A percentile compares a stretch with the other conserved stretches of the same genome.
Evolutionary conservation across 2,113 vertebrate species (phyloP).

Genomic region (Drymodes brunneopygia): DNA sequence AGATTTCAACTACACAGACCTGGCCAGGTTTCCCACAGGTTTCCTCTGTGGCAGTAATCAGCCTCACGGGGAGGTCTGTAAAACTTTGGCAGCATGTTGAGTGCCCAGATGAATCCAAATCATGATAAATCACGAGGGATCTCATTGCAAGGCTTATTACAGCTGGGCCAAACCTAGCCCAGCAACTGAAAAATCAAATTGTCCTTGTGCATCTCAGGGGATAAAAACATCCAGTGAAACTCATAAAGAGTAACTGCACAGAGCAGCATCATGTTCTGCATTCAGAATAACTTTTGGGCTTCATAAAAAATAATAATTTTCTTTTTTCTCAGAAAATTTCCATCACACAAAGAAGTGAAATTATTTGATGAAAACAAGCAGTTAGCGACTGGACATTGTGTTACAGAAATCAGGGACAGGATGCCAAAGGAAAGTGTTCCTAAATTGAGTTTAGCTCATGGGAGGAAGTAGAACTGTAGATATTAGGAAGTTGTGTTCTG

Average conservation of each 20-base stretch:
- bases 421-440: not conserved
- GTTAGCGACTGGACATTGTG: not conserved
- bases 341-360: not conserved
- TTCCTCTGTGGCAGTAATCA: not conserved
- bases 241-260: not conserved
- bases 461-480: fast-evolving
- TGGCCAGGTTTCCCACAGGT: not conserved
- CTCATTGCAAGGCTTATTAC: not conserved
- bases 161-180: not conserved
- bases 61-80: not conserved
- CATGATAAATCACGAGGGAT: not conserved
- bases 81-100: not conserved
- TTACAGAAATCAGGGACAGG: not conserved
- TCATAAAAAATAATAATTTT: not conserved
- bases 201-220: not conserved
- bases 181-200: slow-evolving; percentile 26
- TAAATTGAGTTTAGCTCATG: not conserved
- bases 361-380: not conserved
- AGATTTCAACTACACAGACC: not conserved
- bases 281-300: not conserved
- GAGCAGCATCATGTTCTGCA: not conserved
- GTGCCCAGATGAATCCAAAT: not conserved
- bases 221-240: not conserved
- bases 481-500: not conserved
- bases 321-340: not conserved